A percentile compares a stretch with the other conserved stretches of the same genome.
These are phyloP conservation scores for Pipa parva DNA, from an alignment of 2,113 vertebrate species.

Conservation along the genomic window DNA sequence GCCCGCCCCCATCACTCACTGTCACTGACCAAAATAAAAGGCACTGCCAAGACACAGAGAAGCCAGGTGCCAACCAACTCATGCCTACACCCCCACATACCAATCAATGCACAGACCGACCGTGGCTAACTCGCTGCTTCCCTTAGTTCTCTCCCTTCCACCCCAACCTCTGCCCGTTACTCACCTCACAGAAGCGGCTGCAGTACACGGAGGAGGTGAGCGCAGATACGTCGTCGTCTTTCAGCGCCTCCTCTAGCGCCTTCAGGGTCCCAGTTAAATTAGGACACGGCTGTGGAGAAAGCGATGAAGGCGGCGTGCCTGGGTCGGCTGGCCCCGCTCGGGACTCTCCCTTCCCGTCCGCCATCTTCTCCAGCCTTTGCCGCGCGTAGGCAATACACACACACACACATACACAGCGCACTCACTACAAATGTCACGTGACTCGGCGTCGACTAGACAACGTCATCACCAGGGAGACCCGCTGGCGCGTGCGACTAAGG, in stretches of 20 bases:
- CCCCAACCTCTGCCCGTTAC: background rate
- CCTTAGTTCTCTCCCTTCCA: background rate
- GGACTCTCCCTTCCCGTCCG: constrained; percentile 43
- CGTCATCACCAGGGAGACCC: constrained; percentile 40
- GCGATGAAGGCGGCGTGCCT: background rate
- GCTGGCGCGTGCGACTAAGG: constrained; percentile 11
- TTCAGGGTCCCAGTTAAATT: constrained; percentile 1
- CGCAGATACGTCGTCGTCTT: constrained; percentile 23
- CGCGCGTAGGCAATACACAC: constrained; percentile 40
- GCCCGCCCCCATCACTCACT: constrained; percentile 38
- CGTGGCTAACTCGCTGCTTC: background rate
- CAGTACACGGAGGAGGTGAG: constrained; percentile 20
- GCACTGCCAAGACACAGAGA: background rate
- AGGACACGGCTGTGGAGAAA: background rate
- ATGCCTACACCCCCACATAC: background rate
- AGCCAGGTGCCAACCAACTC: background rate
- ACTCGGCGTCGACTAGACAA: constrained; percentile 25
- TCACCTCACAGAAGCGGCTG: constrained; percentile 30
- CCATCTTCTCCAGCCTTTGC: constrained; percentile 42
- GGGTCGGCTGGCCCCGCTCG: constrained; percentile 23
- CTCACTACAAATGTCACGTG: constrained; percentile 34
- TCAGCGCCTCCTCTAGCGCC: constrained; percentile 20
- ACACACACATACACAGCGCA: constrained; percentile 22
- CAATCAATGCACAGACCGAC: background rate
- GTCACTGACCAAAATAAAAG: constrained; percentile 30